Base-by-base conservation (phyloP, 2,888 invertebrate genomes). In the Deilephila porcellus region DNA sequence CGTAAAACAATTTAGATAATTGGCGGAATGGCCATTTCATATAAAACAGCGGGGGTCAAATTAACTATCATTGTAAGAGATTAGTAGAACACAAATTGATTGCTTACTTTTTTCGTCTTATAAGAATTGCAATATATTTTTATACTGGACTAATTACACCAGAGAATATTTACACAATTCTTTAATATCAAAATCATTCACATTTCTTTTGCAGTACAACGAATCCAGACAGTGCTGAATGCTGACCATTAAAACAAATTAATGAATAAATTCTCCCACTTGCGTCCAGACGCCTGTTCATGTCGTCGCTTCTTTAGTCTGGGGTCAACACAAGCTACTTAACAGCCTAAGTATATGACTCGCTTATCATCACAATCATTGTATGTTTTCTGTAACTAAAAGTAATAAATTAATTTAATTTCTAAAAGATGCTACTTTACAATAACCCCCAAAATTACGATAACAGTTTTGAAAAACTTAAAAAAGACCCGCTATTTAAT, bases 11-110 rank as follows among this genome's bases (percentile, higher is more conserved):
- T 81, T 82, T 75, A 78, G 77, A 74, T 79, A 79, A 83, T 81
- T 71, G 73, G 63, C 59, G 34, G 53, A 83, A 80, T 80, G 78
- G 82, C 76, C 74, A 74, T 72, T 82, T 82, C 80, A 82, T 84
- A 85, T 79, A 80, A 83, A 85, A 79, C 90, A 86, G 85, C 89
- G 79, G 88, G 89, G 81, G 75, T 76, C 84, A 73, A 84, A 84
- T 88, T 85, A 80, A 79, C 76, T 80, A 79, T 83, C 79, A 85
- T 82, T 81, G 79, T 81, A 81, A 76, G 73, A 73, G 75, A 73
- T 75, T 74, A 73, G 67, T 60, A 45, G 34, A 73, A 34, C 32
- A 52, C 60, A 70, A 70, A 64, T 67, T 72, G 37, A 67, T 72
- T 17, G 6, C 59, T 32, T 64, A 64, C 56, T 32, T 19, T 32